These are phyloP conservation scores for Campoletis sonorensis DNA, from an alignment of 1,140 invertebrate species.

Conservation along the genomic window DNA sequence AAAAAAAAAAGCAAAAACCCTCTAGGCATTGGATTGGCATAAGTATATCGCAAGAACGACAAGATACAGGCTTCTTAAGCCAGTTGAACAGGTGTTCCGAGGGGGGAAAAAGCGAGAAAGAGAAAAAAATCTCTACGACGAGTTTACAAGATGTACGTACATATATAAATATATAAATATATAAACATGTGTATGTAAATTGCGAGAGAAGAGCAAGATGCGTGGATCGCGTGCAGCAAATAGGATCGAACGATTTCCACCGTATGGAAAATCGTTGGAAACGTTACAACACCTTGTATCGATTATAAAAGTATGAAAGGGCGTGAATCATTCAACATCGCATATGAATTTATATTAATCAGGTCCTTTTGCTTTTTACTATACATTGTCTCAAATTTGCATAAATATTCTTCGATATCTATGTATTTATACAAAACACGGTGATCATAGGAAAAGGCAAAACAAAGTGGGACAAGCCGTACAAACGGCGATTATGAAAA, in stretches of 20 bases:
- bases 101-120: background rate
- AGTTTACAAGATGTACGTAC: background rate
- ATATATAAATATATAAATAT: too few species aligned
- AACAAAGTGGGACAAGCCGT: too few species aligned
- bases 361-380: background rate
- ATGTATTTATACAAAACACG: background rate
- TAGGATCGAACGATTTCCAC: background rate
- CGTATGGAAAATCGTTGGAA: background rate
- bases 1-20: background rate
- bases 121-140: background rate
- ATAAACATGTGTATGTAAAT: background rate
- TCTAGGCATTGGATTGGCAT: background rate
- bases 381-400: background rate
- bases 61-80: background rate
- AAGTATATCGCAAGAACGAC: background rate
- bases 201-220: background rate
- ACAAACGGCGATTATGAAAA: too few species aligned
- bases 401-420: background rate
- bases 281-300: conserved; percentile 12
- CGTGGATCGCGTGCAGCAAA: background rate
- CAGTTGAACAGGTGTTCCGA: background rate
- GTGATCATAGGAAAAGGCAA: too few species aligned
- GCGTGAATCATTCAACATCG: background rate
- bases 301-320: background rate
- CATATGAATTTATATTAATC: background rate